Percentiles rank a stretch among this genome's conserved stretches.
phyloP scores from a whole-genome alignment of 2,888 invertebrate species.

The Acrobasis consociella region DNA sequence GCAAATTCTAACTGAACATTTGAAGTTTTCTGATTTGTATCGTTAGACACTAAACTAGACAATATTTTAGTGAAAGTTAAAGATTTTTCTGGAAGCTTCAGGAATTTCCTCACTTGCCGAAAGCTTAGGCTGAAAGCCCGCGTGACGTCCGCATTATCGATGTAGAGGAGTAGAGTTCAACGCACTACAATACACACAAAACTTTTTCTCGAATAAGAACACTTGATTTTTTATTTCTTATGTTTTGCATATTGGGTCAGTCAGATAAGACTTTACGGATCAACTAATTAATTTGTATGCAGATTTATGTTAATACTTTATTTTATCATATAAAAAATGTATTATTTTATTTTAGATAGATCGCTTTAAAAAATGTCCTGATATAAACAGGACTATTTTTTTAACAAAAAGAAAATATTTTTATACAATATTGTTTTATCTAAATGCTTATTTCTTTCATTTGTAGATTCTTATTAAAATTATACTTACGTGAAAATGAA shows the following conservation, averaged over 20 bases:
- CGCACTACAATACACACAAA: conserved; percentile 37
- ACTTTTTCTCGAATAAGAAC: not conserved
- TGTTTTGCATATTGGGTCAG: conserved; percentile 14
- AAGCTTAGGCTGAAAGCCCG: conserved; percentile 37
- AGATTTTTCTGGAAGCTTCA: conserved; percentile 21
- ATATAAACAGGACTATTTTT: no score
- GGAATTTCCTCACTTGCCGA: conserved; percentile 32
- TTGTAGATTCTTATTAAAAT: no score
- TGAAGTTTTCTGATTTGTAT: no score
- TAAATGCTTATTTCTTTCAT: no score
- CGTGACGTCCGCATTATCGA: conserved; percentile 47
- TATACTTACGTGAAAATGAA: no score
- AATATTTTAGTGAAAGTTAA: conserved; percentile 1
- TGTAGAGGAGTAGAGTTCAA: conserved; percentile 59
- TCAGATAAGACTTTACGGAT: not conserved
- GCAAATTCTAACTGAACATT: no score
- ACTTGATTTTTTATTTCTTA: not conserved
- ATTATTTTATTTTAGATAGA: no score
- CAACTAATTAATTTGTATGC: conserved; percentile 18
- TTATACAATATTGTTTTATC: no score
- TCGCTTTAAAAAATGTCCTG: no score
- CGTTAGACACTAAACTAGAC: no score
- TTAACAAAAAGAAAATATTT: no score
- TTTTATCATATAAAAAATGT: not conserved
- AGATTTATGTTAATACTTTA: conserved; percentile 12